phyloP scores from a whole-genome alignment of 92 coral and sea anemone species.

The Porites rus region DNA sequence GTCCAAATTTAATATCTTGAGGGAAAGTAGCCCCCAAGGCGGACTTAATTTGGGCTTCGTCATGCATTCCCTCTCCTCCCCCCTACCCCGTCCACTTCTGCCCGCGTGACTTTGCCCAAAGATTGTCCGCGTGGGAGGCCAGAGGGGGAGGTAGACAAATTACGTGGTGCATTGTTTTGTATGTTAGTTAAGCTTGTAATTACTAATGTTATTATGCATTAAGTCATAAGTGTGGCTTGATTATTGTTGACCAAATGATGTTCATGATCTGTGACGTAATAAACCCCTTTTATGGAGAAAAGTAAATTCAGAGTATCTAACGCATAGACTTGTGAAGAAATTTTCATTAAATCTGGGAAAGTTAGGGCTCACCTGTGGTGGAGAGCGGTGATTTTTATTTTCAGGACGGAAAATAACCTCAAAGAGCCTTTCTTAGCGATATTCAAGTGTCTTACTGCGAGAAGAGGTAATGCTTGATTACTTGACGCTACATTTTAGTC shows the following conservation, averaged over 20 bases:
- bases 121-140: no score
- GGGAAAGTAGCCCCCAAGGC: neutral
- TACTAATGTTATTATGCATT: neutral
- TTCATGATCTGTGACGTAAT: slow-evolving; percentile 3
- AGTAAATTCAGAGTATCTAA: slow-evolving; percentile 11
- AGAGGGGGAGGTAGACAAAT: slow-evolving; percentile 2
- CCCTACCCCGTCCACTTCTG: no score
- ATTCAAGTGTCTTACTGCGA: neutral
- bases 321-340: slow-evolving; percentile 19
- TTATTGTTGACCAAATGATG: slow-evolving; percentile 10
- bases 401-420: neutral
- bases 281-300: slow-evolving; percentile 26
- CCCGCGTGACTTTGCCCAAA: no score
- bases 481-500: neutral
- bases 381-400: neutral
- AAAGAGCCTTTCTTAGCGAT: neutral
- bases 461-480: neutral
- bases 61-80: no score
- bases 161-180: slow-evolving; percentile 33
- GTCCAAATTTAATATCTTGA: slow-evolving; percentile 3
- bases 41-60: no score
- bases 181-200: slow-evolving; percentile 41
- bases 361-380: neutral
- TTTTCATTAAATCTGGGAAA: slow-evolving; percentile 17
- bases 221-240: slow-evolving; percentile 16